Evolutionary conservation across 2,113 vertebrate species (phyloP), one percentile per base, ranked within the genome.

Genomic region (Columbina picui): DNA sequence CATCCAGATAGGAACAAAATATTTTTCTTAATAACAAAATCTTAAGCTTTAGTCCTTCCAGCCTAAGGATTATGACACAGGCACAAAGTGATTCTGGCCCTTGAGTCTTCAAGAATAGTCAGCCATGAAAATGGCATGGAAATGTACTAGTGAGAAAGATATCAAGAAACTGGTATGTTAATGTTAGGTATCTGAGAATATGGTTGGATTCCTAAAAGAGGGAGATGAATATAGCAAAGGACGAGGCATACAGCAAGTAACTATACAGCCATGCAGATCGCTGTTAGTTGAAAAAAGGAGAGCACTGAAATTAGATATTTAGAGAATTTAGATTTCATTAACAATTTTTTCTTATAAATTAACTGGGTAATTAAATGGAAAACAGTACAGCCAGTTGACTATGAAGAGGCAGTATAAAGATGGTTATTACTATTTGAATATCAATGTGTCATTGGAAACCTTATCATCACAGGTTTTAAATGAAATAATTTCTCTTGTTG

Each of bases 351-450:
- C 73, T 14, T 18, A 49, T 45, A 45, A 45, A 49, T 23, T 22
- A 49, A 49, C 47, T 23, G 47, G 3, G 29, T 91, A 95, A 89
- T 95, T 87, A 95, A 93, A 89, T 87, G 61, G 49, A 93, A 96
- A 94, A 20, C 2, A 91, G 26, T 27, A 29, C 27, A 86, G 64
- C 61, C 36, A 91, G 68, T 26, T 81, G 43, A 93, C 56, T 85
- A 79, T 68, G 43, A 78, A 76, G 50, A 60, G 47, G 84, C 38
- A 82, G 19, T 79, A 80, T 60, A 89, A 77, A 96, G 52, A 78
- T 41, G 2, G 2, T 14, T 75, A 26, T 84, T 80, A 94, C 86
- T 96, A 91, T 87, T 84, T 87, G 89, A 81, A 41, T 73, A 95
- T 89, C 71, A 29, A 70, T 86, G 5, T 84, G n/a, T 67, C 65